Percentiles rank a stretch among this genome's conserved stretches.
phyloP scores from a whole-genome alignment of 2,888 invertebrate species.

The Trilocha varians region DNA sequence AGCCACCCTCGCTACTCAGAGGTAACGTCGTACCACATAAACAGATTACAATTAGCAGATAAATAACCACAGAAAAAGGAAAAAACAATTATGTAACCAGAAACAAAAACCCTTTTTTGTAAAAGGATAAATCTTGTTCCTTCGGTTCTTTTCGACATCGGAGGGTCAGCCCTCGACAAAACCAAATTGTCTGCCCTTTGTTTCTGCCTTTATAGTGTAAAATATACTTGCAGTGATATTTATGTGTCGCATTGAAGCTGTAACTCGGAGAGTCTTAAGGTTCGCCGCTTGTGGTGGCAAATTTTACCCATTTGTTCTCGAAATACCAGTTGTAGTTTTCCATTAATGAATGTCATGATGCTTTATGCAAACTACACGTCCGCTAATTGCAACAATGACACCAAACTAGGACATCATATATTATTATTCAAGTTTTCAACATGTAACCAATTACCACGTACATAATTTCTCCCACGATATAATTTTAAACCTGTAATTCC shows the following conservation, averaged over 20 bases:
- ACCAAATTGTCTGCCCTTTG: slow-evolving; percentile 23
- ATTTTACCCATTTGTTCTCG: too few relatives aligned
- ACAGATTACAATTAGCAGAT: slow-evolving; percentile 34
- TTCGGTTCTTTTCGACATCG: slow-evolving; percentile 35
- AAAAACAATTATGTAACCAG: slow-evolving; percentile 30
- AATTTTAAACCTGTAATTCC: too few relatives aligned
- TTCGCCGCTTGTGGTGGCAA: too few relatives aligned
- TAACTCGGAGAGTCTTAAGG: too few relatives aligned
- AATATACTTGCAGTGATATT: not conserved
- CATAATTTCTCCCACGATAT: too few relatives aligned
- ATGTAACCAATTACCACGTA: too few relatives aligned
- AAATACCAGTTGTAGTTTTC: too few relatives aligned
- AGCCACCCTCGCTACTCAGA: not conserved
- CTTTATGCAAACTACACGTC: too few relatives aligned
- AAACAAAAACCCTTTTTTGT: slow-evolving; percentile 36
- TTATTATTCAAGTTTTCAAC: too few relatives aligned
- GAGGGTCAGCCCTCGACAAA: slow-evolving; percentile 39
- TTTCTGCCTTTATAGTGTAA: not conserved
- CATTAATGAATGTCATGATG: too few relatives aligned
- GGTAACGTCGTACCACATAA: slow-evolving; percentile 3
- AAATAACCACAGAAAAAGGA: slow-evolving; percentile 22
- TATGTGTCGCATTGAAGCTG: not conserved
- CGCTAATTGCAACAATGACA: too few relatives aligned
- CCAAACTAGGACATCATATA: too few relatives aligned
- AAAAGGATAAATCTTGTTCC: slow-evolving; percentile 47